Percentiles rank a stretch among this genome's conserved stretches.
Evolutionary conservation across 2,797 vertebrate genomes (phyloP).

Genomic region (Danio albolineatus): DNA sequence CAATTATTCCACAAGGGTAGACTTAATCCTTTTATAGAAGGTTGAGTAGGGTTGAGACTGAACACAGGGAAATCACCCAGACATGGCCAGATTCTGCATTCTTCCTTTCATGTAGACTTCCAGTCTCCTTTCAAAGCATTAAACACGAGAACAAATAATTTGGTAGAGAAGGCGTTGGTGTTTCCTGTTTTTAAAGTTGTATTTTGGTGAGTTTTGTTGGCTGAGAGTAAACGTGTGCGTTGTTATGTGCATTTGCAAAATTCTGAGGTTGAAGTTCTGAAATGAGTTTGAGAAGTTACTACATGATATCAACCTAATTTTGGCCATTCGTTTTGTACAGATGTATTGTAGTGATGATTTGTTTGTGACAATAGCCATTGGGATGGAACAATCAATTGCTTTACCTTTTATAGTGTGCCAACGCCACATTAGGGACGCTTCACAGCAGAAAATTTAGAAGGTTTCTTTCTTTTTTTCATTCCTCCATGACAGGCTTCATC

Average conservation of each 20-base stretch:
- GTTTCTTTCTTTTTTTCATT: too few relatives aligned
- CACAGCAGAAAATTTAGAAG: too few relatives aligned
- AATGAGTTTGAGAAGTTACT: too few relatives aligned
- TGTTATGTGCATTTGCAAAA: not conserved
- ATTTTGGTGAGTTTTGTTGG: not conserved
- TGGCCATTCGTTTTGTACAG: too few relatives aligned
- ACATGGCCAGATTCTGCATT: slow-evolving; percentile 65
- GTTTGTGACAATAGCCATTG: too few relatives aligned
- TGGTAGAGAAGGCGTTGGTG: slow-evolving; percentile 3
- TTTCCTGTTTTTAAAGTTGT: not conserved
- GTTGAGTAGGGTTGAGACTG: slow-evolving; percentile 46
- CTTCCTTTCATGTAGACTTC: slow-evolving; percentile 48
- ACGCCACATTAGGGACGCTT: too few relatives aligned
- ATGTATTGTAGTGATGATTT: too few relatives aligned
- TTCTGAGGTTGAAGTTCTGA: not conserved
- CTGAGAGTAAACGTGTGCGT: not conserved
- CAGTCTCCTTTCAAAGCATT: slow-evolving; percentile 29
- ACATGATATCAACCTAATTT: too few relatives aligned
- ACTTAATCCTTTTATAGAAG: slow-evolving; percentile 79
- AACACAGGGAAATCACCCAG: slow-evolving; percentile 54
- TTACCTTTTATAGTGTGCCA: too few relatives aligned
- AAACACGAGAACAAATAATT: slow-evolving; percentile 14
- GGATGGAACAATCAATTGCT: too few relatives aligned
- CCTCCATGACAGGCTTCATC: too few relatives aligned
- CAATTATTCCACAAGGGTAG: slow-evolving; percentile 76